Percentiles rank a stretch among this genome's conserved stretches.
phyloP scores from a whole-genome alignment of 2,888 invertebrate species.

The Brachypalpus laphriformis region DNA sequence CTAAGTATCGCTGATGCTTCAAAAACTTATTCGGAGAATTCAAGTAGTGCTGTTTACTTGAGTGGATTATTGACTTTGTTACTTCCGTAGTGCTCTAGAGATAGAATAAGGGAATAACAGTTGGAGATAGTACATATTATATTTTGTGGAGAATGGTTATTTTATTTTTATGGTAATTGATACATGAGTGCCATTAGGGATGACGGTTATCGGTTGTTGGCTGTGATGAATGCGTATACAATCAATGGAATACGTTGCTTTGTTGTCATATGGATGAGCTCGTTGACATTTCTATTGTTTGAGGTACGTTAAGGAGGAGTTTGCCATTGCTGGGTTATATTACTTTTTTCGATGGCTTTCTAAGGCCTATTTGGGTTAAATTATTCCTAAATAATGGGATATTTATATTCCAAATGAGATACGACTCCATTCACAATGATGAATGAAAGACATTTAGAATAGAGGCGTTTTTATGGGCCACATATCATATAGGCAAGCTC shows the following conservation, averaged over 20 bases:
- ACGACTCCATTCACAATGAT: not conserved
- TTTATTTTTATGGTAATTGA: conserved; percentile 52
- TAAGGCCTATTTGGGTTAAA: not conserved
- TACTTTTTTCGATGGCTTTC: too few relatives aligned
- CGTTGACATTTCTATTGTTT: conserved; percentile 9
- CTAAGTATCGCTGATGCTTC: conserved; percentile 11
- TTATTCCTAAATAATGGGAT: not conserved
- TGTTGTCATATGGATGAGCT: not conserved
- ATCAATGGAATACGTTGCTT: conserved; percentile 2
- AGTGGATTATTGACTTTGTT: conserved; percentile 42
- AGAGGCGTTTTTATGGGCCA: not conserved
- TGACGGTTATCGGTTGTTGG: conserved; percentile 36
- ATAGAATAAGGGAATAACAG: conserved; percentile 5
- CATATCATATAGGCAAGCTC: too few relatives aligned
- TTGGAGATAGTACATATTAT: conserved; percentile 5
- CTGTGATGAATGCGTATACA: conserved; percentile 20
- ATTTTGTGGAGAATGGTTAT: conserved; percentile 34
- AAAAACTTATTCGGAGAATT: conserved; percentile 25
- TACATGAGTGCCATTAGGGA: conserved; percentile 44
- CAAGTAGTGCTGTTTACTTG: conserved; percentile 12
- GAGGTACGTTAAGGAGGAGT: not conserved
- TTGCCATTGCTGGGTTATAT: not conserved
- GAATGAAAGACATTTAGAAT: not conserved
- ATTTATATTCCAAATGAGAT: not conserved
- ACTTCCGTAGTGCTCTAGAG: conserved; percentile 6